Base-by-base conservation (phyloP, 2,113 vertebrate genomes). In the Emberiza fucata region DNA sequence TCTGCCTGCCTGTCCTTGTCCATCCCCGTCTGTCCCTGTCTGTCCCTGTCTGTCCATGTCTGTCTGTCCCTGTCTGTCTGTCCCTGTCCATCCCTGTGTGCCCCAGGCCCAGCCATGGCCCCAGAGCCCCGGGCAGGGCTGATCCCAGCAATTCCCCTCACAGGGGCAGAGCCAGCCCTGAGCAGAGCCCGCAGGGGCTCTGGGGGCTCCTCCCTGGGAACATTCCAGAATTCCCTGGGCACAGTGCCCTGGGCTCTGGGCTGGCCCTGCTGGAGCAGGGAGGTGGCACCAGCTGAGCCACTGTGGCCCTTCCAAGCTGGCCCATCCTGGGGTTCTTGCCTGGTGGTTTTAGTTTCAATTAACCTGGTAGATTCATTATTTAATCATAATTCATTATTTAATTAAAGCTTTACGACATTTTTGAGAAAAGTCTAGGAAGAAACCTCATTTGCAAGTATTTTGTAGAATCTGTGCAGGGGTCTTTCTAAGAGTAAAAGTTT, bases 181-280 rank as follows among this genome's bases (percentile, higher is more conserved):
- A 12, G 1, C 20, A 70, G 45, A 20, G 37, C 2, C 19, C 45
- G 25, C 25, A 37, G 37, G 10, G 16, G 10, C 5, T 61, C 6
- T 16, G 66, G 12, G 4, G 16, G 12, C 12, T 51, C 37, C 54
- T 22, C 4, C 2, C 10, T 29, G 31, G 45, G 53, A 21, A 12
- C 23, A 11, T 51, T 20, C 5, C 37, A 31, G 31, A 44, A 1
- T 3, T 2, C 1, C 3, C 5, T 42, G 29, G 35, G 15, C 16
- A 71, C 29, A 8, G 0, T 12, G 9, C 56, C 20, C 0, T 8
- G 45, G 29, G 25, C 12, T 10, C 21, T 25, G 14, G 35, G 7
- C 3, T n/a, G 44, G 23, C 14, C 35, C 65, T 29, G 29, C 23
- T 59, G 31, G 21, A 27, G 66, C 44, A 48, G 11, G 29, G 11